Evolutionary conservation across 2,888 invertebrate genomes (phyloP), one percentile per base, ranked within the genome.

Genomic region (Ichneumon xanthorius): DNA sequence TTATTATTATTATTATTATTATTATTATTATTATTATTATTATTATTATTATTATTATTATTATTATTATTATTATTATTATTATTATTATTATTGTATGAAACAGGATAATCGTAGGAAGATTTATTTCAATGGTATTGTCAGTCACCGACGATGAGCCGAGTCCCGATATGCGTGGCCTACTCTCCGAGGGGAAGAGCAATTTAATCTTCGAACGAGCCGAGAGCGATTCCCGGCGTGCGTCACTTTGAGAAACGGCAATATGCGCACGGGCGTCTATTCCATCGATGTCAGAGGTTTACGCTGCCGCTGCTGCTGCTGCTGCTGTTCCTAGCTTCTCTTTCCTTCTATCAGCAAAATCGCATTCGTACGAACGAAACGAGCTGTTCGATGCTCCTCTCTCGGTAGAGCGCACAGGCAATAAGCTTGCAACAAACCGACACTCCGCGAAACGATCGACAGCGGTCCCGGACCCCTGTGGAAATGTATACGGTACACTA

Each of bases 341-440:
- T n/a, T 73, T 78, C 48, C 63, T 65, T 75, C 78, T 75, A 79
- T 82, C 78, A 75, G 71, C 80, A 67, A 77, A 77, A 84, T 80
- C 83, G 40, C 72, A 61, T 65, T 55, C 26, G 58, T 70, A 61
- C 70, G n/a, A 48, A 72, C 53, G 63, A 78, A 85, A 75, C 77
- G 61, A 81, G 81, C 73, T 70, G 72, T 81, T 77, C 61, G 68
- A 75, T 70, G 48, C 65, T 80, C 53, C 71, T 63, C 76, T 53
- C 65, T 63, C 67, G 73, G 45, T 70, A 76, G 30, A 61, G 73
- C 68, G 78, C 68, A 63, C 77, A 11, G 53, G 73, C 81, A 78
- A 85, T 85, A 85, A 85, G 84, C 81, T 81, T 63, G 78, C 37
- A 84, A 84, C 84, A 55, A 81, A 84, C 77, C 72, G 84, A 85